Percentiles rank a stretch among this genome's conserved stretches.
phyloP scores from a whole-genome alignment of 2,888 invertebrate species.

The Catocala nupta region DNA sequence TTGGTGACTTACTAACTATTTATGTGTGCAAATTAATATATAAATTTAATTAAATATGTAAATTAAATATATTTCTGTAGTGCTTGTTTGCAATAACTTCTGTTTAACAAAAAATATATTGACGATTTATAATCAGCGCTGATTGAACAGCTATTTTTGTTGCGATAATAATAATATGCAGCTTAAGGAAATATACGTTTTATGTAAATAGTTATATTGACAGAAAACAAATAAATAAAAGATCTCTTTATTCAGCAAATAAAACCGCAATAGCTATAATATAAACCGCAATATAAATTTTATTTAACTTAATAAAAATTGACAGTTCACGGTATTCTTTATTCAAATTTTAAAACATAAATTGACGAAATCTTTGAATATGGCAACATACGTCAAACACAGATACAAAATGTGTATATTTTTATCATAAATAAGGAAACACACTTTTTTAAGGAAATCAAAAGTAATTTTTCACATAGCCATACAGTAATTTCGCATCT shows the following conservation, averaged over 20 bases:
- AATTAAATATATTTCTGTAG: no score
- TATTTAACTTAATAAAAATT: background rate
- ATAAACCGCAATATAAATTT: background rate
- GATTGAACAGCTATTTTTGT: no score
- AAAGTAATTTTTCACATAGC: slow-evolving; percentile 65
- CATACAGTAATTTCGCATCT: slow-evolving; percentile 64
- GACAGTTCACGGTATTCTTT: background rate
- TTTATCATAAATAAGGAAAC: slow-evolving; percentile 30
- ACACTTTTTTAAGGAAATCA: slow-evolving; percentile 35
- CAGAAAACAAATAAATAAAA: no score
- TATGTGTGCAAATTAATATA: no score
- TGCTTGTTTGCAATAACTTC: no score
- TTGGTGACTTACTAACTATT: no score
- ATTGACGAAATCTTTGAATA: slow-evolving; percentile 4
- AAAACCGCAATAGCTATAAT: background rate
- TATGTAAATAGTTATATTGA: no score
- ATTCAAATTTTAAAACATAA: slow-evolving; percentile 8
- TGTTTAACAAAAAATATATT: no score
- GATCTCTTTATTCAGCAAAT: background rate
- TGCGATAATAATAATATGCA: no score
- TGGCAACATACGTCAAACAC: background rate
- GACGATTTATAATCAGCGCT: no score
- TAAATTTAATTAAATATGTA: no score
- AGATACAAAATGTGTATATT: background rate
- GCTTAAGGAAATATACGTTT: no score